Evolutionary conservation across 1,140 invertebrate genomes (phyloP), one percentile per base, ranked within the genome.

Genomic region (Diploscapter pachys): DNA sequence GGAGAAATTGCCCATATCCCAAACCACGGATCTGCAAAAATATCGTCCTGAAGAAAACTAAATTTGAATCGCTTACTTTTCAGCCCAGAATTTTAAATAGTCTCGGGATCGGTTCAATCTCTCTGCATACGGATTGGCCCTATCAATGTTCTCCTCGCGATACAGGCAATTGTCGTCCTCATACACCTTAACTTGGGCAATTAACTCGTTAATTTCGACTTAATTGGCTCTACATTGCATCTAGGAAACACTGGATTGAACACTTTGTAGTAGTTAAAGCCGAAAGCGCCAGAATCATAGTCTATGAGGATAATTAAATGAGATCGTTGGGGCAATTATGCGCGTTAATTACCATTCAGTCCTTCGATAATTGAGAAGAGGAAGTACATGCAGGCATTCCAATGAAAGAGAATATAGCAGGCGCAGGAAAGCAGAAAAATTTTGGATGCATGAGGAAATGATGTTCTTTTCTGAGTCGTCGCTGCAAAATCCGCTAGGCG

Each of bases 351-450:
- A 76, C 73, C n/a, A 48, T 65, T 48, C 2, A 78, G 52, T 55
- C 77, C 77, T 72, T 73, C 64, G 13, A 55, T 6, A 6, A 72
- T 50, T 50, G 67, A 72, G 74, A 78, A 76, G n/a, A 69, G 13
- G 50, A 78, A 78, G 51, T 78, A 78, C 8, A 78, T 66, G 48
- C 61, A 78, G 49, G 77, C 77, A 53, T 78, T 78, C 73, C 69
- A 72, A 63, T 78, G 77, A 65, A 78, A 78, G 2, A 78, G 59
- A 67, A 78, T 66, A 48, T 31, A 56, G 54, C 77, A 78, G 31
- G 68, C 11, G 3, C 49, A 9, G 11, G 53, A 69, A 6, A 78
- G 59, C 51, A 72, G 73, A 13, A 72, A n/a, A 31, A 78, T 77
- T 51, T 76, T 75, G 51, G 64, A 73, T 5, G 56, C 70, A 48